Conservation (phyloP, 2,797 vertebrate species). For the Danio kyathit region DNA sequence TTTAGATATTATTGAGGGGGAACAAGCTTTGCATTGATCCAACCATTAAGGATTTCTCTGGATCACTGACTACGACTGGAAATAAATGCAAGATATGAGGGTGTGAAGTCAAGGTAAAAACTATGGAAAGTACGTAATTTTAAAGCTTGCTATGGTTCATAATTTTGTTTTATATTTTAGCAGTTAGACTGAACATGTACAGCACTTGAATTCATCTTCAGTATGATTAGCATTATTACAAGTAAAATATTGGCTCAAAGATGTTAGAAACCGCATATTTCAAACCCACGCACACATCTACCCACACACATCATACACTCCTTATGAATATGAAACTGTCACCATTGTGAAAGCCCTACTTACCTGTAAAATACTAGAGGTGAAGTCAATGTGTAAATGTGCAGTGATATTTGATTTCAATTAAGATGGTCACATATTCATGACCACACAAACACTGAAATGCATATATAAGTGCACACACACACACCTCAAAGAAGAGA, state of each 20-base stretch:
- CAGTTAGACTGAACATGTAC: background rate
- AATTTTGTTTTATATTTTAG: too few species aligned
- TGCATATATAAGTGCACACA: background rate
- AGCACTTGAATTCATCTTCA: background rate
- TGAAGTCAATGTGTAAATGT: too few species aligned
- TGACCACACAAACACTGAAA: constrained; percentile 3
- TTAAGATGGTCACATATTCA: constrained; percentile 25
- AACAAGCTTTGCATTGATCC: constrained; percentile 41
- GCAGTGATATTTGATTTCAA: too few species aligned
- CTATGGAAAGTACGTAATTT: background rate
- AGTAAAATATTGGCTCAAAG: background rate
- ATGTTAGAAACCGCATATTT: background rate
- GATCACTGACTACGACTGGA: constrained; percentile 22
- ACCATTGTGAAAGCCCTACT: too few species aligned
- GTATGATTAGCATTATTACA: background rate
- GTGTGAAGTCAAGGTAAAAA: background rate
- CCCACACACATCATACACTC: background rate
- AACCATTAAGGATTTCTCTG: constrained; percentile 32
- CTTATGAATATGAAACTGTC: background rate
- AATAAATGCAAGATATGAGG: constrained; percentile 29
- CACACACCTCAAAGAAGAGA: background rate
- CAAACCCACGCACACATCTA: background rate
- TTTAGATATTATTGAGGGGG: constrained; percentile 32
- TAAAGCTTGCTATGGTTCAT: background rate
- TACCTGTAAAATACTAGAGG: too few species aligned